These are phyloP conservation scores for Sorex fumeus DNA, from an alignment of 2,113 vertebrate species.

Conservation along the genomic window DNA sequence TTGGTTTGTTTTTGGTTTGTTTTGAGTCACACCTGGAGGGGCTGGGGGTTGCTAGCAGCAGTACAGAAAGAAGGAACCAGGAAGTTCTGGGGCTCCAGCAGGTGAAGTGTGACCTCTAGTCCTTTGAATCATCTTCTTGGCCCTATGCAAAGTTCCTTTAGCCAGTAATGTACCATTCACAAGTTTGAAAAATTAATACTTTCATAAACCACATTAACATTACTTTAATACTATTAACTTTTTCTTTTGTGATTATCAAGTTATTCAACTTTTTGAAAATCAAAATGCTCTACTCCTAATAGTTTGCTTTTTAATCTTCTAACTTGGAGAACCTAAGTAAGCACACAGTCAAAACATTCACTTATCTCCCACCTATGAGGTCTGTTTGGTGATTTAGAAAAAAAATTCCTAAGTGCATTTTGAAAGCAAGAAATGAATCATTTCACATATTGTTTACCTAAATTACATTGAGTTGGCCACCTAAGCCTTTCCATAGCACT, in stretches of 20 bases:
- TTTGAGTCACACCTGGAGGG: too few relatives aligned
- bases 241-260: slow-evolving; percentile 25
- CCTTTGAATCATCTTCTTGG: too few relatives aligned
- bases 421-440: slow-evolving; percentile 6
- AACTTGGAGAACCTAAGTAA: neutral
- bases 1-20: too few relatives aligned
- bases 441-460: slow-evolving; percentile 14
- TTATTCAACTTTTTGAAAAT: neutral
- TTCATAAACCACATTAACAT: neutral
- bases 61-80: too few relatives aligned
- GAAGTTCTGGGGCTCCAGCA: too few relatives aligned
- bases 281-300: neutral
- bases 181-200: neutral
- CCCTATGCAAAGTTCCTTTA: neutral
- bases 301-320: slow-evolving; percentile 57
- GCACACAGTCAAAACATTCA: too few relatives aligned
- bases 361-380: too few relatives aligned
- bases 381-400: neutral
- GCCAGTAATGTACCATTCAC: neutral
- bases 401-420: neutral
- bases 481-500: neutral
- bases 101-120: too few relatives aligned
- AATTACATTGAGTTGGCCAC: neutral
- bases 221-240: slow-evolving; percentile 29
- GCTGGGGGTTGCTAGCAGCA: too few relatives aligned